Conservation (phyloP, 2,113 vertebrate genomes). For the Glaucomys volans region DNA sequence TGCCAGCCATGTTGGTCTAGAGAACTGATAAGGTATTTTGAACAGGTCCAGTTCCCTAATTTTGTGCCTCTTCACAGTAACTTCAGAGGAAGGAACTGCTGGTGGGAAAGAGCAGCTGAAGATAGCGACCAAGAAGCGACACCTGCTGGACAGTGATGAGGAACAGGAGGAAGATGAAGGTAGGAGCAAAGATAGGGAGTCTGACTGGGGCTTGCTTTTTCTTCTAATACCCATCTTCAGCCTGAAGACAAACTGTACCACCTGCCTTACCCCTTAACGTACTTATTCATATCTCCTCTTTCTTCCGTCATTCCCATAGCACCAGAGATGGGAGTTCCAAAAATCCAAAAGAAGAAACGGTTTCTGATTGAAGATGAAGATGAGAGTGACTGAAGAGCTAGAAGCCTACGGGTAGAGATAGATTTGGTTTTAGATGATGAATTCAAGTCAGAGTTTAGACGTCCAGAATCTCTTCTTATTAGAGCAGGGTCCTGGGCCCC, state of each 20-base stretch:
- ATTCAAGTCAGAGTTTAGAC: neutral
- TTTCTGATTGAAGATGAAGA: conserved; percentile 91
- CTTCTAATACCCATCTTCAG: neutral
- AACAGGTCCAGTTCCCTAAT: neutral
- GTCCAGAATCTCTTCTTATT: neutral
- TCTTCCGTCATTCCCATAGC: neutral
- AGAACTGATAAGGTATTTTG: neutral
- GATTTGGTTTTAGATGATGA: neutral
- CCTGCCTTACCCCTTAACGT: neutral
- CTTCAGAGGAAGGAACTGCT: conserved; percentile 61
- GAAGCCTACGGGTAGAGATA: neutral
- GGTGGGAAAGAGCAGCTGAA: neutral
- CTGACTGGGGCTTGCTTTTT: neutral
- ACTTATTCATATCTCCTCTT: neutral
- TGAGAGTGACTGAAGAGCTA: conserved; percentile 82
- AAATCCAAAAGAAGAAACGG: conserved; percentile 87
- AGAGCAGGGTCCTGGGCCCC: neutral
- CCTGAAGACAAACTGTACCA: conserved; percentile 58
- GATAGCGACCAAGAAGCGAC: conserved; percentile 85
- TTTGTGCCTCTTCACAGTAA: neutral
- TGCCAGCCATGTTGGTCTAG: neutral
- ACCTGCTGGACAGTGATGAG: conserved; percentile 88
- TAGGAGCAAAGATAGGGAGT: conserved; percentile 54
- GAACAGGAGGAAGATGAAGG: conserved; percentile 60
- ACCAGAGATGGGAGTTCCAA: conserved; percentile 69